A percentile compares a stretch with the other conserved stretches of the same genome.
Evolutionary conservation across 2,888 invertebrate genomes (phyloP).

Genomic region (Desoria tigrina): DNA sequence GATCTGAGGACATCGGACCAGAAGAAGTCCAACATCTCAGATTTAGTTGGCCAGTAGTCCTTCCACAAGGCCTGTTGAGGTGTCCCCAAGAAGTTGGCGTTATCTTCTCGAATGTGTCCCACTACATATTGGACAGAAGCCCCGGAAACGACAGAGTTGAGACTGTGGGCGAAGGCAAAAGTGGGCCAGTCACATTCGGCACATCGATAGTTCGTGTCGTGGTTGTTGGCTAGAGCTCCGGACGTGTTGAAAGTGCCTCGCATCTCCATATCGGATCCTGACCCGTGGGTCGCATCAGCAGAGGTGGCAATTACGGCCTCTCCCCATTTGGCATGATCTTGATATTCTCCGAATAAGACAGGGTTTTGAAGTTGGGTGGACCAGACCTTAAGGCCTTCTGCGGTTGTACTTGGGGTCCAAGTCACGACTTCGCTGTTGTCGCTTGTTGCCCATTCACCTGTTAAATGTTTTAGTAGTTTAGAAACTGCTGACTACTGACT

Average conservation of each 20-base stretch:
- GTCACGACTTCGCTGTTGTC: slow-evolving; percentile 19
- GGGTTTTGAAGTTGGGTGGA: slow-evolving; percentile 27
- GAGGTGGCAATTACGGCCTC: slow-evolving; percentile 38
- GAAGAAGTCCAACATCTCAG: slow-evolving; percentile 43
- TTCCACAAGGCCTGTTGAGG: slow-evolving; percentile 44
- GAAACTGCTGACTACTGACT: too few species aligned
- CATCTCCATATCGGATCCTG: slow-evolving; percentile 29
- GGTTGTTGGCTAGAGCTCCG: slow-evolving; percentile 35
- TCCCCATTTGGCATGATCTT: slow-evolving; percentile 46
- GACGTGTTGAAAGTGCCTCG: slow-evolving; percentile 27
- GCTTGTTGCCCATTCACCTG: slow-evolving; percentile 40
- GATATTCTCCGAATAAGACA: slow-evolving; percentile 27
- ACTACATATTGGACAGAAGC: slow-evolving; percentile 33
- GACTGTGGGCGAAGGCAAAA: slow-evolving; percentile 42
- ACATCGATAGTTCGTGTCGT: slow-evolving; percentile 43
- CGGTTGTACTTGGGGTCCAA: too few species aligned
- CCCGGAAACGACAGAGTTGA: slow-evolving; percentile 16
- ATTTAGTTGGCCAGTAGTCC: slow-evolving; percentile 21
- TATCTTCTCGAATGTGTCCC: slow-evolving; percentile 44
- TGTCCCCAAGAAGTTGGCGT: slow-evolving; percentile 31
- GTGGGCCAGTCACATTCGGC: slow-evolving; percentile 41
- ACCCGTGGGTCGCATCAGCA: slow-evolving; percentile 23
- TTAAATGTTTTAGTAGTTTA: too few species aligned
- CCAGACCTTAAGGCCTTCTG: slow-evolving; percentile 42
- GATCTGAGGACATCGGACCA: slow-evolving; percentile 29